phyloP scores from a whole-genome alignment of 2,888 invertebrate species.

The Cataglyphis albicans region DNA sequence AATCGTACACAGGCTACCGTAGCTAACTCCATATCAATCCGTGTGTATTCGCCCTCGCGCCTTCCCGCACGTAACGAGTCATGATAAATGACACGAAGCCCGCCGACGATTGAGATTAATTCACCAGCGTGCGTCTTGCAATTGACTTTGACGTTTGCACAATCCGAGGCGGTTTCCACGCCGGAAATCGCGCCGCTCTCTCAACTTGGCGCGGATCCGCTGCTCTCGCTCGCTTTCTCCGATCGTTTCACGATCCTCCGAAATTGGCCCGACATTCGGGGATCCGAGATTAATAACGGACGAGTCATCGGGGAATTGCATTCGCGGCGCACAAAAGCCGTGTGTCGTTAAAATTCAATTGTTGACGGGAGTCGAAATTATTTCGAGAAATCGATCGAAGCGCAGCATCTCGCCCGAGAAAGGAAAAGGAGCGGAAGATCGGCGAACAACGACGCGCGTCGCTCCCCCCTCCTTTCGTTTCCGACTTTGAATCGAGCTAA shows the following conservation, averaged over 20 bases:
- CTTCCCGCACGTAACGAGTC: slow-evolving; percentile 78
- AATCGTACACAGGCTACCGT: slow-evolving; percentile 82
- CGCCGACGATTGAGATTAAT: slow-evolving; percentile 85
- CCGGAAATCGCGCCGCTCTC: slow-evolving; percentile 12
- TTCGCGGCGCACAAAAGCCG: background rate
- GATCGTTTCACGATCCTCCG: background rate
- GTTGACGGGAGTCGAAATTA: slow-evolving; percentile 41
- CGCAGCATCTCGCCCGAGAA: slow-evolving; percentile 25
- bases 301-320: background rate
- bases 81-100: slow-evolving; percentile 84
- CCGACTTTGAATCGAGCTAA: slow-evolving; percentile 82
- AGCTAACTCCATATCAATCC: slow-evolving; percentile 83
- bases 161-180: slow-evolving; percentile 23
- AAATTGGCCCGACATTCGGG: slow-evolving; percentile 9
- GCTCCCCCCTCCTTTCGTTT: slow-evolving; percentile 52
- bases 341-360: background rate
- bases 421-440: slow-evolving; percentile 59
- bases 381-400: slow-evolving; percentile 67
- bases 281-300: background rate
- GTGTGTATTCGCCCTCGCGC: slow-evolving; percentile 68
- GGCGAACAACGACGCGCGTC: slow-evolving; percentile 14
- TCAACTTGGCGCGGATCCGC: background rate
- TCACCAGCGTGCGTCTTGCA: slow-evolving; percentile 69
- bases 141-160: slow-evolving; percentile 45
- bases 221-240: slow-evolving; percentile 2